Percentiles rank a stretch among this genome's conserved stretches.
phyloP scores from a whole-genome alignment of 1,140 invertebrate species.

The Antheraea pernyi region DNA sequence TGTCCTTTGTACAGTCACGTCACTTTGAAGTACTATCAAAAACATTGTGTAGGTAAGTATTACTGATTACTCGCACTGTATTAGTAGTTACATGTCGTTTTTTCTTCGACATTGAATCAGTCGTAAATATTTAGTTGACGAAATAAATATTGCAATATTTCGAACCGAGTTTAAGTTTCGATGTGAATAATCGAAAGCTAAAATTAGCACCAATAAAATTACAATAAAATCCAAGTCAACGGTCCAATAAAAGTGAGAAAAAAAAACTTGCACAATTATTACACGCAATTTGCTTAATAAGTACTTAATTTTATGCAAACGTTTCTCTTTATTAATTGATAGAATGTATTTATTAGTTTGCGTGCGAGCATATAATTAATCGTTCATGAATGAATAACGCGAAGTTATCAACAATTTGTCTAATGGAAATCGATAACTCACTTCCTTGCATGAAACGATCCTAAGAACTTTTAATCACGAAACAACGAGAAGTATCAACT shows the following conservation, averaged over 20 bases:
- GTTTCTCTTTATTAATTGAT: slow-evolving; percentile 47
- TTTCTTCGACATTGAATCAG: neutral
- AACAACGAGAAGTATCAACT: slow-evolving; percentile 23
- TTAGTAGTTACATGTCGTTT: neutral
- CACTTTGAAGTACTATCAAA: no score
- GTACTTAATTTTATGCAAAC: slow-evolving; percentile 53
- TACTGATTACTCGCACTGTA: no score
- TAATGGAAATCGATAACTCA: slow-evolving; percentile 54
- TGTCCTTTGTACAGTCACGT: no score
- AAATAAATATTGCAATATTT: neutral
- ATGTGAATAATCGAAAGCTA: neutral
- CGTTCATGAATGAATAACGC: slow-evolving; percentile 43
- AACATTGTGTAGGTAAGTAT: no score
- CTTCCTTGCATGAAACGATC: slow-evolving; percentile 35
- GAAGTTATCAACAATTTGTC: slow-evolving; percentile 53
- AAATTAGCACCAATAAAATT: neutral
- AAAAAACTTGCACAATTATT: neutral
- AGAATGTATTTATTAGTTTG: slow-evolving; percentile 37
- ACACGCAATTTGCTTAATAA: slow-evolving; percentile 47
- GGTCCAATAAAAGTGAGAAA: neutral
- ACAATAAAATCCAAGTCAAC: slow-evolving; percentile 1
- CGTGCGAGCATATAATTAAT: slow-evolving; percentile 68
- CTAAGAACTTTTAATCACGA: slow-evolving; percentile 28
- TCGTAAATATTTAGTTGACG: neutral
- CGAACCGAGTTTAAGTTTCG: neutral